Conservation (phyloP, 2,113 vertebrate species). For the Zapus hudsonius region DNA sequence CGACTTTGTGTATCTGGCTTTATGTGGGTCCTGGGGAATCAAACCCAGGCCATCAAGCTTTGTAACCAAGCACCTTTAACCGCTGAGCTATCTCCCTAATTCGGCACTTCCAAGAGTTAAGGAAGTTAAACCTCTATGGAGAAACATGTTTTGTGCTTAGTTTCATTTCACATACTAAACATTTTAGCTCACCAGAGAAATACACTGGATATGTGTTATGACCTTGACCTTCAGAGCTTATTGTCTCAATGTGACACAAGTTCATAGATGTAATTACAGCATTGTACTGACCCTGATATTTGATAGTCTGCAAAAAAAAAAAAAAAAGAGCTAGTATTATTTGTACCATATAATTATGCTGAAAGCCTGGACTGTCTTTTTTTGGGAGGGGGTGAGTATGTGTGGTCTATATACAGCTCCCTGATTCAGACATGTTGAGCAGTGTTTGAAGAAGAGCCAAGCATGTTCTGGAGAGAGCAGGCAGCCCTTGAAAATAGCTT, state of each 20-base stretch:
- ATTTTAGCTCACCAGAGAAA: slow-evolving; percentile 76
- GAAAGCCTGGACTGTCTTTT: slow-evolving; percentile 55
- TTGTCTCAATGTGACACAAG: slow-evolving; percentile 81
- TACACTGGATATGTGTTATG: slow-evolving; percentile 69
- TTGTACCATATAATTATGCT: slow-evolving; percentile 79
- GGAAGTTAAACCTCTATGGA: slow-evolving; percentile 77
- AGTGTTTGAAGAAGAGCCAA: slow-evolving; percentile 60
- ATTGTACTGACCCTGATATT: slow-evolving; percentile 75
- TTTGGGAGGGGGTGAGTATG: not conserved
- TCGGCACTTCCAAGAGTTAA: slow-evolving; percentile 77
- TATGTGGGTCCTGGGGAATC: too few species aligned
- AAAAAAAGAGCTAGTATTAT: slow-evolving; percentile 77
- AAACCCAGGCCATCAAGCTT: too few species aligned
- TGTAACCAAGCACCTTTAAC: too few species aligned
- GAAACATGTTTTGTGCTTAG: slow-evolving; percentile 77
- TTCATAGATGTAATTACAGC: slow-evolving; percentile 79
- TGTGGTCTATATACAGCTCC: slow-evolving; percentile 66
- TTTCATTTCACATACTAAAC: slow-evolving; percentile 72
- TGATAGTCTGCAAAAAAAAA: slow-evolving; percentile 78
- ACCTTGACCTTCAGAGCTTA: slow-evolving; percentile 77
- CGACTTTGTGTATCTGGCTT: too few species aligned
- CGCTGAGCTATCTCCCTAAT: not conserved
- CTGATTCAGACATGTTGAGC: slow-evolving; percentile 41
- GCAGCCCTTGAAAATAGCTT: slow-evolving; percentile 43
- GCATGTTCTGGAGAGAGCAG: slow-evolving; percentile 43